A percentile compares a stretch with the other conserved stretches of the same genome.
phyloP scores from a whole-genome alignment of 2,113 vertebrate genomes.

The Verasper variegatus region DNA sequence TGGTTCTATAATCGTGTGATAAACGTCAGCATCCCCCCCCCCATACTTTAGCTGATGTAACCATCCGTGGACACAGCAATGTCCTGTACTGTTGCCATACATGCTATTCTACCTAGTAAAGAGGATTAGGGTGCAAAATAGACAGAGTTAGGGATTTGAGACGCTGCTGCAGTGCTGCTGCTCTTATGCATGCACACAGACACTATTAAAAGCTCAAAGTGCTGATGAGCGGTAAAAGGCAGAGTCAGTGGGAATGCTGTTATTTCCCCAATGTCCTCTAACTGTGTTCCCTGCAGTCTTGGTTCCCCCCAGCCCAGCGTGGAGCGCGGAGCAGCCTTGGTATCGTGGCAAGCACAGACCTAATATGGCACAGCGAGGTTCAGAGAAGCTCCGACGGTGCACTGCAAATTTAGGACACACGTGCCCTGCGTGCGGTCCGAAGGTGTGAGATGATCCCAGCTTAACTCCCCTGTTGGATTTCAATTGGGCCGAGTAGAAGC shows the following conservation, averaged over 20 bases:
- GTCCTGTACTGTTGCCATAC: conserved; percentile 46
- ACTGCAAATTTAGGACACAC: conserved; percentile 31
- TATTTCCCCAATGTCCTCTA: conserved; percentile 73
- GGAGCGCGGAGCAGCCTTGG: conserved; percentile 32
- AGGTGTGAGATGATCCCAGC: conserved; percentile 39
- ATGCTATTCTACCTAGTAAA: conserved; percentile 49
- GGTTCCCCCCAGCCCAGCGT: conserved; percentile 48
- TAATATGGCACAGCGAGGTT: conserved; percentile 27
- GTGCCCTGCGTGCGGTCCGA: conserved; percentile 31
- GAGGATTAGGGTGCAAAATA: conserved; percentile 63
- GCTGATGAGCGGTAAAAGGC: conserved; percentile 69
- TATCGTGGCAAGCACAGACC: conserved; percentile 22
- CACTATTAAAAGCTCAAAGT: conserved; percentile 71
- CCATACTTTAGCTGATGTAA: conserved; percentile 22
- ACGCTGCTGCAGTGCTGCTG: conserved; percentile 35
- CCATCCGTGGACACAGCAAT: conserved; percentile 21
- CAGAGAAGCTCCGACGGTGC: conserved; percentile 6
- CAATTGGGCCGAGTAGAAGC: background rate
- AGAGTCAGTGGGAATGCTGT: conserved; percentile 59
- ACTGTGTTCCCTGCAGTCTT: conserved; percentile 36
- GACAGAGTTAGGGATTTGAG: conserved; percentile 49
- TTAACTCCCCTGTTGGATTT: conserved; percentile 26
- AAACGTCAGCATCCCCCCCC: background rate
- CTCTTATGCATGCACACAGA: conserved; percentile 49
- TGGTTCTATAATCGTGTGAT: conserved; percentile 1